Base-by-base conservation (phyloP, 92 coral and sea anemone species). In the Phymanthus crucifer region DNA sequence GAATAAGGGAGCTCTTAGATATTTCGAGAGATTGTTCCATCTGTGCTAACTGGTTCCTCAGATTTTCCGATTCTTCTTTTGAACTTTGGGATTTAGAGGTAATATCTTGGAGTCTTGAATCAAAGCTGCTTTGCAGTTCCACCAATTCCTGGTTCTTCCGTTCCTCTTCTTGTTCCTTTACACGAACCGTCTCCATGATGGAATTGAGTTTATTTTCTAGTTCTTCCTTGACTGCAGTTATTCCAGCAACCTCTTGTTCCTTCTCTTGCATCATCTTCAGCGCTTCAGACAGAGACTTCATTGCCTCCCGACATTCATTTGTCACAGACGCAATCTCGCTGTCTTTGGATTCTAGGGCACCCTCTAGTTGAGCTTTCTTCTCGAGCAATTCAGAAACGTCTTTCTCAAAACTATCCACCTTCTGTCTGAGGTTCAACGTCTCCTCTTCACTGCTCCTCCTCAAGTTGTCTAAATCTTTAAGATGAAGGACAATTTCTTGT, bases 401-500 rank as follows among this genome's bases (percentile, higher is more conserved):
- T 46, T 69, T 74, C 47, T 66, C 87, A 34, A 72, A 70, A 13
- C 33, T 36, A 13, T 33, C 23, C 67, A 79, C 79, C 12, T 75
- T 40, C 78, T 83, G 77, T 48, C 67, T 83, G 19, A 72, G 78
- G 1, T 54, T 46, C 19, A 73, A 34, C 6, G 40, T 57, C 40
- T 72, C 70, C 48, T 69, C 71, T 40, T 78, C 87, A n/a, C 78
- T 79, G 58, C 43, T 37, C 26, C 24, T 54, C 29, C 66, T 54
- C n/a, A 87, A 75, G 31, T 85, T 84, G 74, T 82, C 73, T 70
- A 83, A 67, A 47, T 88, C 90, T 32, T 72, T 72, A 12, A 76
- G 71, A 32, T 85, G 34, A 18, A 81, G 64, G 40, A 78, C 48
- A 38, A 89, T 80, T 80, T 91, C 88, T 7, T 83, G 66, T 33